Percentiles rank a stretch among this genome's conserved stretches.
Evolutionary conservation across 2,113 vertebrate species (phyloP).

Genomic region (Sinosuthora webbiana): DNA sequence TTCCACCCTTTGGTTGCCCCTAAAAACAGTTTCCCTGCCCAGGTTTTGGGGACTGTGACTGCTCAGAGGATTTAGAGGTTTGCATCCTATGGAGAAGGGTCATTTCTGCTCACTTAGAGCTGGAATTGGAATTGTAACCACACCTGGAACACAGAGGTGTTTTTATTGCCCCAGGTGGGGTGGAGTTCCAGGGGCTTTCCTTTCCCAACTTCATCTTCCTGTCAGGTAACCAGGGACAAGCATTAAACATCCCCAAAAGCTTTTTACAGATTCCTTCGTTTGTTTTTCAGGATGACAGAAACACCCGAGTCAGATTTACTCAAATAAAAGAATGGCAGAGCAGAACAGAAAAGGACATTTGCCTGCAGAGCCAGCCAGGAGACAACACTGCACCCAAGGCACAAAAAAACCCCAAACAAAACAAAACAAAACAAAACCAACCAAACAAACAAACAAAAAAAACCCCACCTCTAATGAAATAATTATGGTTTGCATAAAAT

Average conservation of each 20-base stretch:
- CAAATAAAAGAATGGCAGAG: not conserved
- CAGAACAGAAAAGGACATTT: not conserved
- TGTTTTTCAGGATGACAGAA: not conserved
- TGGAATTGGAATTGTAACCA: not conserved
- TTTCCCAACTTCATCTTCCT: accelerated
- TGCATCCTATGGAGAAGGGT: not conserved
- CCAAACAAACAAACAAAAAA: not conserved
- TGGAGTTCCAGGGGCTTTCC: not conserved
- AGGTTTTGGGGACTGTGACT: not conserved
- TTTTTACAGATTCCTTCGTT: not conserved
- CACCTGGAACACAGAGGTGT: not conserved
- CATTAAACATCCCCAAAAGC: not conserved
- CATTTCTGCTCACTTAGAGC: not conserved
- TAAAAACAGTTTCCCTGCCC: not conserved
- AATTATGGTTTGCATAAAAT: accelerated
- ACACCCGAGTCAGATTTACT: not conserved
- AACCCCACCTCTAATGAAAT: not conserved
- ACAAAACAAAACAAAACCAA: too few relatives aligned
- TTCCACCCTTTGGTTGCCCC: not conserved
- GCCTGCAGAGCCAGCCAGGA: not conserved
- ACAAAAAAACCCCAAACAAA: not conserved
- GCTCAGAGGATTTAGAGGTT: not conserved
- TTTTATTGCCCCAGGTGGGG: accelerated
- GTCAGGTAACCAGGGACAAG: not conserved
- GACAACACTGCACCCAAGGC: not conserved